phyloP scores from a whole-genome alignment of 2,113 vertebrate genomes.

The Passer domesticus region DNA sequence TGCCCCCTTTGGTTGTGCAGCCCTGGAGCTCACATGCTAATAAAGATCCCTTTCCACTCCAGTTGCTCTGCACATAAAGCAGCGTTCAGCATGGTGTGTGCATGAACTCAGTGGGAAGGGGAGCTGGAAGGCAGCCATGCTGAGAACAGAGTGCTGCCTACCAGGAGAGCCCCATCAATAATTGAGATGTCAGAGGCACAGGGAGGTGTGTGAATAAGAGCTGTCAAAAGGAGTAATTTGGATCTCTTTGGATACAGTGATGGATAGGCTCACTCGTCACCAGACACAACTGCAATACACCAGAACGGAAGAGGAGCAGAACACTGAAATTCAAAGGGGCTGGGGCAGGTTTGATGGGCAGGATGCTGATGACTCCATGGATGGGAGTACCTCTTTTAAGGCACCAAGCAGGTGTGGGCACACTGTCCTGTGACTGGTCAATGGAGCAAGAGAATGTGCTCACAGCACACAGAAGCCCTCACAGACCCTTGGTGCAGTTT shows the following conservation, averaged over 20 bases:
- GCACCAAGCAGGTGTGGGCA: neutral
- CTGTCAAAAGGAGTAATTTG: conserved; percentile 52
- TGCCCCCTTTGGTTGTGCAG: neutral
- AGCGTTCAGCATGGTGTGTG: neutral
- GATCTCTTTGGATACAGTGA: conserved; percentile 25
- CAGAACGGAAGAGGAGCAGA: neutral
- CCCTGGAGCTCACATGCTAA: conserved; percentile 2
- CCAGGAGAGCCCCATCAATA: conserved; percentile 48
- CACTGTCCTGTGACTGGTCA: neutral
- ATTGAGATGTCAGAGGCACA: conserved; percentile 25
- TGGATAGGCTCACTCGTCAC: neutral
- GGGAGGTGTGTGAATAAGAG: conserved; percentile 26
- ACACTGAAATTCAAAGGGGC: neutral
- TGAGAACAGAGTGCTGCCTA: conserved; percentile 41
- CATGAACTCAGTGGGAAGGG: conserved; percentile 19
- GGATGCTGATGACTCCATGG: rapidly evolving
- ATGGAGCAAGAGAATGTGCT: neutral
- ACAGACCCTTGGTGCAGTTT: neutral
- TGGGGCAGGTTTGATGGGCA: neutral
- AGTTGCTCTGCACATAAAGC: conserved; percentile 39
- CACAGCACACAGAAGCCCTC: neutral
- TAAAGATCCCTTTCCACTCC: conserved; percentile 45
- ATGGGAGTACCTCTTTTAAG: neutral
- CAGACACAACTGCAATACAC: neutral
- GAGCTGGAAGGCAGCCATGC: conserved; percentile 37